Conservation (phyloP, 2,888 invertebrate genomes). For the Temnothorax unifasciatus region DNA sequence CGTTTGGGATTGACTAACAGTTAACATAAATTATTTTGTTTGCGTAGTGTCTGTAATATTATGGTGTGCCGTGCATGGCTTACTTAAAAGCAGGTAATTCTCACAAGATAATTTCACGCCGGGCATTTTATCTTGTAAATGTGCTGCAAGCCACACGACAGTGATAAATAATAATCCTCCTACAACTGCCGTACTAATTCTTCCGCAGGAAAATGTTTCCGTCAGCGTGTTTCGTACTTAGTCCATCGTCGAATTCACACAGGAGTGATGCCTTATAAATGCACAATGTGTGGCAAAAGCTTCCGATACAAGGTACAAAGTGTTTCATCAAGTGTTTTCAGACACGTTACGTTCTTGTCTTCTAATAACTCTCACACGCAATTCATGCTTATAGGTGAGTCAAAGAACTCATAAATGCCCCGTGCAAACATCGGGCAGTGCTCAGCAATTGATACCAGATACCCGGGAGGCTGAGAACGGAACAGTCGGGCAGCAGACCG, state of each 20-base stretch:
- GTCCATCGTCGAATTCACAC: constrained; percentile 95
- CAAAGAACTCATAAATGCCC: constrained; percentile 94
- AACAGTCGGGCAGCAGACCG: constrained; percentile 51
- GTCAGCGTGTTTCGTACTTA: constrained; percentile 94
- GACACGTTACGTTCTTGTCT: constrained; percentile 4
- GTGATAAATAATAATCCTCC: constrained; percentile 26
- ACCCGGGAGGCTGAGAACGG: constrained; percentile 57
- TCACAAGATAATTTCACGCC: not conserved
- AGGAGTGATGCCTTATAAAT: constrained; percentile 95
- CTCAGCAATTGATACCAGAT: constrained; percentile 83
- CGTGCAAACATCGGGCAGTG: constrained; percentile 88
- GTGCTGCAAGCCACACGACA: constrained; percentile 43
- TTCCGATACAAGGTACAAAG: constrained; percentile 92
- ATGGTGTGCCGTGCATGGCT: constrained; percentile 54
- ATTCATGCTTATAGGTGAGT: constrained; percentile 88
- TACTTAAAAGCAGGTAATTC: constrained; percentile 44
- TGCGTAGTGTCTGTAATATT: constrained; percentile 64
- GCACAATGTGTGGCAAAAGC: constrained; percentile 92
- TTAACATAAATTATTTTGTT: constrained; percentile 65
- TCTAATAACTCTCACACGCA: constrained; percentile 15
- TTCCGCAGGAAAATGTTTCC: constrained; percentile 92
- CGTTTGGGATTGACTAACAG: constrained; percentile 76
- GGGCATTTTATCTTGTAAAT: constrained; percentile 1
- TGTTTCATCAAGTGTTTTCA: constrained; percentile 32
- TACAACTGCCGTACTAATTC: constrained; percentile 25